A percentile compares a stretch with the other conserved stretches of the same genome.
Conservation (phyloP, 1,140 invertebrate genomes). For the Ceratitis capitata region DNA sequence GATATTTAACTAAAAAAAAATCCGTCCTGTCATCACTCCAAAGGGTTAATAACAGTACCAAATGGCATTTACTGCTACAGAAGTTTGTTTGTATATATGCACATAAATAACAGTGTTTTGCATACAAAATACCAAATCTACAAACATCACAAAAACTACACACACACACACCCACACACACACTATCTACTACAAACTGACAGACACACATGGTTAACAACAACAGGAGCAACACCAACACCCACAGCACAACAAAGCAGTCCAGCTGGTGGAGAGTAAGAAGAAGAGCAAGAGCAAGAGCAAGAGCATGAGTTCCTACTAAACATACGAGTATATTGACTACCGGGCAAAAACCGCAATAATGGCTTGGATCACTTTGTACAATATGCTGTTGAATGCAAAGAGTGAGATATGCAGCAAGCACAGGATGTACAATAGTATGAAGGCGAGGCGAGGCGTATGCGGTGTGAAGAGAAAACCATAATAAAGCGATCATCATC, state of each 20-base stretch:
- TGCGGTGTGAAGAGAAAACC: neutral
- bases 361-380: neutral
- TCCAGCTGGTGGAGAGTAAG: neutral
- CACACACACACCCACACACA: too few relatives aligned
- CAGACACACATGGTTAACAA: neutral
- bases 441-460: neutral
- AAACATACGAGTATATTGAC: neutral
- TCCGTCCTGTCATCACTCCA: neutral
- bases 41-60: neutral
- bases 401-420: neutral
- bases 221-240: neutral
- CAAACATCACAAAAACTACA: neutral
- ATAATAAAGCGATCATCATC: conserved; percentile 22
- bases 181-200: too few relatives aligned
- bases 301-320: neutral
- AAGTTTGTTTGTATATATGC: neutral
- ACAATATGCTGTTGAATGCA: neutral
- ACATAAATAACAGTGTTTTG: neutral
- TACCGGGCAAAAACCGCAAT: neutral
- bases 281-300: too few relatives aligned
- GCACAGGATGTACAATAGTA: neutral
- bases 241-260: neutral
- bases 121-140: neutral
- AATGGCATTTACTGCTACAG: too few relatives aligned
- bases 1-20: too few relatives aligned